Percentiles rank a stretch among this genome's conserved stretches.
Conservation (phyloP, 2,797 vertebrate species). For the Eospalax fontanierii region DNA sequence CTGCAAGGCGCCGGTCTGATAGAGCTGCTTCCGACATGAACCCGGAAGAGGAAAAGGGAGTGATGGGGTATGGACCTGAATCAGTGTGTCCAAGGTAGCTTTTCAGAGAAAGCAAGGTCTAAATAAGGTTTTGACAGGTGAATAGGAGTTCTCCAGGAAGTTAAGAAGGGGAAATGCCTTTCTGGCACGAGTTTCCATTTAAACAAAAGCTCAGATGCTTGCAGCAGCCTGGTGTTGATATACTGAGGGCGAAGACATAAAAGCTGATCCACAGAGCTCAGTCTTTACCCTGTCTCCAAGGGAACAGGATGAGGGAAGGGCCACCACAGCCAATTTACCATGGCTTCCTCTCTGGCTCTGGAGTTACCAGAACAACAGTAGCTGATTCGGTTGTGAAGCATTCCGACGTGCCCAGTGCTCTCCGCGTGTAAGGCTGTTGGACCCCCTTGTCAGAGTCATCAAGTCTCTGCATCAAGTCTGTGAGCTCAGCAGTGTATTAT, state of each 20-base stretch:
- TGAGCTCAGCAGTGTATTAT: not conserved
- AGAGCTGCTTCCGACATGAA: not conserved
- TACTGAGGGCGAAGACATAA: not conserved
- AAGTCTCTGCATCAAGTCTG: rapidly evolving
- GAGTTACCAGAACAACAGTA: not conserved
- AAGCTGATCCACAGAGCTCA: not conserved
- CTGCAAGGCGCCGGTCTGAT: not conserved
- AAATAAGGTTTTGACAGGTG: conserved; percentile 38
- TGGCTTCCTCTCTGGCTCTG: not conserved
- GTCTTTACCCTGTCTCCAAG: too few species aligned
- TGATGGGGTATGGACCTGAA: rapidly evolving
- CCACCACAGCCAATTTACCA: not conserved
- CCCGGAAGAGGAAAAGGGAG: not conserved
- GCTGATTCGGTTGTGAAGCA: rapidly evolving
- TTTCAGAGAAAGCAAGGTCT: not conserved
- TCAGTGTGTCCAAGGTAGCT: not conserved
- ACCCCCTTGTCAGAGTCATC: too few species aligned
- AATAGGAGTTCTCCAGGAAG: conserved; percentile 42
- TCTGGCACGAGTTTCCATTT: not conserved
- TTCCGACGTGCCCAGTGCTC: rapidly evolving
- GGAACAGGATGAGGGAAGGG: not conserved
- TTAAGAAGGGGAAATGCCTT: not conserved
- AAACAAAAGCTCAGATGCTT: not conserved
- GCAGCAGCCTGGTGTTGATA: not conserved
- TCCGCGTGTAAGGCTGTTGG: not conserved